A percentile compares a stretch with the other conserved stretches of the same genome.
These are phyloP conservation scores for Gymnarchus niloticus DNA, from an alignment of 2,113 vertebrate species.

Conservation along the genomic window DNA sequence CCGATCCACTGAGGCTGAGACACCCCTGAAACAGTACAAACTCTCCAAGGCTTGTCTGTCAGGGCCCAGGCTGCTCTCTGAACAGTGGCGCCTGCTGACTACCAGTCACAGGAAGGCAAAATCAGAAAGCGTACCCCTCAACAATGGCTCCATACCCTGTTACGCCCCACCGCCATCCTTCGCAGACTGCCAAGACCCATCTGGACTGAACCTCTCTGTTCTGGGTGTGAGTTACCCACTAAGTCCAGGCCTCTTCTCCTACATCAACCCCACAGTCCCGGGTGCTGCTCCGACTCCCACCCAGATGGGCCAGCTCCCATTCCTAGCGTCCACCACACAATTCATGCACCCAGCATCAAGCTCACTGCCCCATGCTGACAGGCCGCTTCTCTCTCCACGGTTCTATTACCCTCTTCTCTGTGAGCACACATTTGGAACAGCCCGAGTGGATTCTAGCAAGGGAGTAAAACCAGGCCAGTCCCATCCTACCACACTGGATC, in stretches of 20 bases:
- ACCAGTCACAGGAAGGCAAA: conserved; percentile 56
- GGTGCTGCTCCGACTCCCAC: conserved; percentile 55
- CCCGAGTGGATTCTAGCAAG: conserved; percentile 57
- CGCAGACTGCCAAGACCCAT: conserved; percentile 73
- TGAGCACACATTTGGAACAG: conserved; percentile 66
- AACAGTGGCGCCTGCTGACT: conserved; percentile 76
- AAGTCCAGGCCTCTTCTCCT: conserved; percentile 80
- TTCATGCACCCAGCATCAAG: conserved; percentile 69
- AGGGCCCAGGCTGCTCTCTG: conserved; percentile 61
- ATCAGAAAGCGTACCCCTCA: conserved; percentile 49
- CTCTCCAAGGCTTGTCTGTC: conserved; percentile 67
- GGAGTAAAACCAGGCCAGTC: conserved; percentile 46
- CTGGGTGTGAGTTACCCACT: conserved; percentile 84
- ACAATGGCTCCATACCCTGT: conserved; percentile 70
- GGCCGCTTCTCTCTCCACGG: conserved; percentile 65
- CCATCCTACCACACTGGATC: conserved; percentile 40
- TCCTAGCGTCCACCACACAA: conserved; percentile 76
- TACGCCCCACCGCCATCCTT: conserved; percentile 75
- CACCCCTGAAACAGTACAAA: conserved; percentile 72
- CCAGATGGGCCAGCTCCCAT: conserved; percentile 75
- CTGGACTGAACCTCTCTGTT: conserved; percentile 79
- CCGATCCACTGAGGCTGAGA: conserved; percentile 63
- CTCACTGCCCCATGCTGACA: conserved; percentile 59
- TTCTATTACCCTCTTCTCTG: conserved; percentile 90
- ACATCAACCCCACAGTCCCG: conserved; percentile 73